Percentiles rank a stretch among this genome's conserved stretches.
phyloP scores from a whole-genome alignment of 2,888 invertebrate species.

The Callyntrura sp. region DNA sequence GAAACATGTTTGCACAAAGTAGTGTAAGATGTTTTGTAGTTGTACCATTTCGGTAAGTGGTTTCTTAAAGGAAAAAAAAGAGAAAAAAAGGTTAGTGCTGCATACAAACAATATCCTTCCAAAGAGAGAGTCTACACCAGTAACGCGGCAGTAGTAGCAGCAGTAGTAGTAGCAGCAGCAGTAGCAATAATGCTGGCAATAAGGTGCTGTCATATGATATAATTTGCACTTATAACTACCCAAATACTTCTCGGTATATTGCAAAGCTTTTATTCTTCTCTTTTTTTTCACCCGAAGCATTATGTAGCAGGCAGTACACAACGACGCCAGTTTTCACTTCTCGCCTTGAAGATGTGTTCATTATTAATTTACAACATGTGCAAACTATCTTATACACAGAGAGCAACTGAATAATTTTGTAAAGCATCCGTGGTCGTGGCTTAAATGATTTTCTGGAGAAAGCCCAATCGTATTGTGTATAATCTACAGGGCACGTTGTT shows the following conservation, averaged over 20 bases:
- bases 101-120: background rate
- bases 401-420: no score
- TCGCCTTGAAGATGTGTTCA: conserved; percentile 5
- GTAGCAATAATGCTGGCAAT: background rate
- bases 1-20: conserved; percentile 40
- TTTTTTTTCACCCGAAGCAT: background rate
- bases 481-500: no score
- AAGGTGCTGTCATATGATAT: conserved; percentile 4
- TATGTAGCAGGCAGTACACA: background rate
- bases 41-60: conserved; percentile 25
- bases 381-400: no score
- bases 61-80: background rate
- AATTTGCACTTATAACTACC: background rate
- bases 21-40: conserved; percentile 14
- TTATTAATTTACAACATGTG: conserved; percentile 13
- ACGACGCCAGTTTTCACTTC: conserved; percentile 16
- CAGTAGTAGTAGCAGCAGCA: background rate
- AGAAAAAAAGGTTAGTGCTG: background rate
- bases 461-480: no score
- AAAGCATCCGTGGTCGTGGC: no score
- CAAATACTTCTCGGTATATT: background rate
- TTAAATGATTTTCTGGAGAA: no score
- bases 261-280: no score
- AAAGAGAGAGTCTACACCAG: background rate
- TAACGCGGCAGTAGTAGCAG: background rate